A percentile compares a stretch with the other conserved stretches of the same genome.
These are phyloP conservation scores for Arvicanthis niloticus DNA, from an alignment of 2,113 vertebrate species.

Conservation along the genomic window DNA sequence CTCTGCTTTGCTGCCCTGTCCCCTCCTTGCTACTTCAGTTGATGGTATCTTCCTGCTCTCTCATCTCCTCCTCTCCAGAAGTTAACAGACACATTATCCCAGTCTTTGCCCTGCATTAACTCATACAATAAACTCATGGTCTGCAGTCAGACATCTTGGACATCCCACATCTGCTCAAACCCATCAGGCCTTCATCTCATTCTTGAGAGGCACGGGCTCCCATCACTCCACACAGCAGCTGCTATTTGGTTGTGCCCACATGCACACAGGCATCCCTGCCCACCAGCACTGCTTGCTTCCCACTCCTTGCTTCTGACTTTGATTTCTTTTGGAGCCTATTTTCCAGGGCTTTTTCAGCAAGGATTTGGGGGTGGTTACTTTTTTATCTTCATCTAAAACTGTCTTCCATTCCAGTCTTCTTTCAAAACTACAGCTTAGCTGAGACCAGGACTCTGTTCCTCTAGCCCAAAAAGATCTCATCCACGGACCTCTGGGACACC, in stretches of 20 bases:
- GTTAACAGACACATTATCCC: background rate
- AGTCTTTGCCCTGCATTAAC: too few species aligned
- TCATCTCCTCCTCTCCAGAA: background rate
- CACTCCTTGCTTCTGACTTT: constrained; percentile 35
- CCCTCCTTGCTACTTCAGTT: fast-evolving
- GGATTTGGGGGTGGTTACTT: constrained; percentile 11
- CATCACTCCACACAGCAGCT: background rate
- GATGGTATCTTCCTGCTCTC: background rate
- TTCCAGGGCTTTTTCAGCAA: constrained; percentile 9
- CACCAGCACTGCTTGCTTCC: background rate
- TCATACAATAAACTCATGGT: background rate
- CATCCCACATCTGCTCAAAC: background rate
- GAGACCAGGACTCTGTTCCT: background rate
- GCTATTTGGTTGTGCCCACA: background rate
- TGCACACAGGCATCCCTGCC: background rate
- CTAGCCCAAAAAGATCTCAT: background rate
- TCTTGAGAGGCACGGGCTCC: background rate
- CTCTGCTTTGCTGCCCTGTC: background rate
- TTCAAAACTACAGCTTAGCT: background rate
- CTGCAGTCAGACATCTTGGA: background rate
- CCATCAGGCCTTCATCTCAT: fast-evolving
- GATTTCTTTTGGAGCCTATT: background rate
- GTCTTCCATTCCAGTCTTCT: background rate
- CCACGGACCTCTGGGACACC: background rate
- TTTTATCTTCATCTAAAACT: constrained; percentile 40